Evolutionary conservation across 2,888 invertebrate genomes (phyloP).

Genomic region (Erynnis tages): DNA sequence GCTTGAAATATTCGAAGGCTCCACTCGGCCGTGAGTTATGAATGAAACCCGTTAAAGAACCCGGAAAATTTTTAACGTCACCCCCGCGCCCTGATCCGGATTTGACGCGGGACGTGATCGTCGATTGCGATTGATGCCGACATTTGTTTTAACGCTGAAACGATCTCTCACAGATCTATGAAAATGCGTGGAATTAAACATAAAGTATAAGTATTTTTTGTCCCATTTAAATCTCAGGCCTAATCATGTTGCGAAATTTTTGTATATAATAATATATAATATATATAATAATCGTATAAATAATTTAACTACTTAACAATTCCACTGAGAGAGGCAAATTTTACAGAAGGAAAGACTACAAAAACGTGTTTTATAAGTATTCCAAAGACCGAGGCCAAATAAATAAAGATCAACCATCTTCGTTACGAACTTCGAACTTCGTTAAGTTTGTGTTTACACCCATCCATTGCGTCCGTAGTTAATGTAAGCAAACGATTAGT

Average conservation of each 20-base stretch:
- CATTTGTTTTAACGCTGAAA: constrained; percentile 16
- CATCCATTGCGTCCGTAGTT: neutral
- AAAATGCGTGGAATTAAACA: neutral
- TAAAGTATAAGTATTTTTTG: neutral
- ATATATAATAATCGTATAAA: too few species aligned
- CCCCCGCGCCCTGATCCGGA: constrained; percentile 45
- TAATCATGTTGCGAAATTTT: too few species aligned
- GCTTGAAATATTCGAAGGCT: constrained; percentile 80
- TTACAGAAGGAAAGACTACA: too few species aligned
- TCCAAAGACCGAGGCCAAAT: too few species aligned
- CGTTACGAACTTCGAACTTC: too few species aligned
- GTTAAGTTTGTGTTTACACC: neutral
- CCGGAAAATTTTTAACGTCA: constrained; percentile 78
- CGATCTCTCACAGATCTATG: neutral
- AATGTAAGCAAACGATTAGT: constrained; percentile 24
- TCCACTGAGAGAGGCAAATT: too few species aligned
- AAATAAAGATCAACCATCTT: too few species aligned
- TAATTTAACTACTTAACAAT: too few species aligned
- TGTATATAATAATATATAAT: too few species aligned
- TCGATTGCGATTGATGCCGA: constrained; percentile 33
- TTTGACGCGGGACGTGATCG: constrained; percentile 42
- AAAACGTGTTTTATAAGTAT: too few species aligned
- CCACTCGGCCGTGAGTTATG: constrained; percentile 80
- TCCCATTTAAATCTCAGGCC: neutral
- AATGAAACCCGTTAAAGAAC: constrained; percentile 80